Evolutionary conservation across 2,888 invertebrate genomes (phyloP), one percentile per base, ranked within the genome.

Genomic region (Acleris sparsana): DNA sequence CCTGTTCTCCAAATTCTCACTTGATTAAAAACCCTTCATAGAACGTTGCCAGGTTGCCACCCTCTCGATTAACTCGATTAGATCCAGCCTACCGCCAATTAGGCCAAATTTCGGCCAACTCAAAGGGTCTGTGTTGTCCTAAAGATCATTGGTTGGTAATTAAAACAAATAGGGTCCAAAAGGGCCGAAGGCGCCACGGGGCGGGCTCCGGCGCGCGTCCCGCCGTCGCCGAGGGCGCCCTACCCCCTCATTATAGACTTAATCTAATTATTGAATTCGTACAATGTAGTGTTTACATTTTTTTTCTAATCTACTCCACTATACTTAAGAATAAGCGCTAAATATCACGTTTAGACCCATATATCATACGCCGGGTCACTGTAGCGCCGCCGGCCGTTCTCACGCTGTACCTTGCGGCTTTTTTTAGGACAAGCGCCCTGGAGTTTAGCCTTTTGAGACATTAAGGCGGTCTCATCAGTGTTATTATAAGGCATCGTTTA

Each of bases 231-330:
- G 84, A 75, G 71, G 78, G 81, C 76, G 66, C 70, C 71, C 85
- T 77, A 88, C 88, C 92, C 90, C 83, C 87, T 86, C 83, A 92
- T 92, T 92, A 90, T 88, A 83, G 88, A 84, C 85, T 89, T 92
- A 92, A 92, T 92, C 92, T 92, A 92, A 92, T 92, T 92, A 92
- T 91, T 88, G 88, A 92, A 92, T 91, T 92, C 89, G 85, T 91
- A 92, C 92, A 90, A 91, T 90, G 91, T 92, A 89, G 78, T 92
- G 91, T 92, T 92, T 92, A 92, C 92, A 89, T 91, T 87, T 90
- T 89, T 88, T 92, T 90, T 89, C 87, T 90, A 85, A 92, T 90
- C 89, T 88, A 79, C 82, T 76, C 86, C 92, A 87, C 90, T 92
- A 92, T 92, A 91, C 87, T 91, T 92, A 91, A 84, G 85, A 84